phyloP scores from a whole-genome alignment of 2,113 vertebrate species.

The Sus scrofa region DNA sequence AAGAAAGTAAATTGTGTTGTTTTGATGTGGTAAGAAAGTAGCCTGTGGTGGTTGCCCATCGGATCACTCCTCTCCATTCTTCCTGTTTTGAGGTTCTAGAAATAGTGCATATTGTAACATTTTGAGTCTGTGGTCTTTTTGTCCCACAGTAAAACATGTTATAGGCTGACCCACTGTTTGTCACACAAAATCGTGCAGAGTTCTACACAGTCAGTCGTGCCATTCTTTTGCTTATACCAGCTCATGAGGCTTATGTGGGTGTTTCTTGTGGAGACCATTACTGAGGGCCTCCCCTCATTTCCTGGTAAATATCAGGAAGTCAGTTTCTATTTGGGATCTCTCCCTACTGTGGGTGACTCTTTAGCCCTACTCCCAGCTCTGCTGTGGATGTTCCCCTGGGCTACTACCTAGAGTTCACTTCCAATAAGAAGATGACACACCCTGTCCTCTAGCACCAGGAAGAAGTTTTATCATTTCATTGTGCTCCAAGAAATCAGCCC shows the following conservation, averaged over 20 bases:
- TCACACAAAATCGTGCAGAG: neutral
- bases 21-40: neutral
- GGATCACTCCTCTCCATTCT: neutral
- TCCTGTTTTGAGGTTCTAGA: rapidly evolving
- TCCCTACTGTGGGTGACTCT: neutral
- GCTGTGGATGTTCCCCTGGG: neutral
- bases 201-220: neutral
- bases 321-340: neutral
- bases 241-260: too few relatives aligned
- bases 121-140: neutral
- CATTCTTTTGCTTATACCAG: neutral
- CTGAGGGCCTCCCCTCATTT: neutral
- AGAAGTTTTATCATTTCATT: neutral
- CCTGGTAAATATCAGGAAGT: neutral
- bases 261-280: neutral
- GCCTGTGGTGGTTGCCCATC: neutral
- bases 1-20: neutral
- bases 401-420: neutral
- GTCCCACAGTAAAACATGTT: neutral
- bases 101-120: neutral
- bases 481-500: neutral
- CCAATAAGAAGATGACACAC: neutral
- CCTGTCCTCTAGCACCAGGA: neutral
- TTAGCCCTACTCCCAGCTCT: neutral
- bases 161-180: neutral